Percentiles rank a stretch among this genome's conserved stretches.
Evolutionary conservation across 2,113 vertebrate genomes (phyloP).

Genomic region (Balaeniceps rex): DNA sequence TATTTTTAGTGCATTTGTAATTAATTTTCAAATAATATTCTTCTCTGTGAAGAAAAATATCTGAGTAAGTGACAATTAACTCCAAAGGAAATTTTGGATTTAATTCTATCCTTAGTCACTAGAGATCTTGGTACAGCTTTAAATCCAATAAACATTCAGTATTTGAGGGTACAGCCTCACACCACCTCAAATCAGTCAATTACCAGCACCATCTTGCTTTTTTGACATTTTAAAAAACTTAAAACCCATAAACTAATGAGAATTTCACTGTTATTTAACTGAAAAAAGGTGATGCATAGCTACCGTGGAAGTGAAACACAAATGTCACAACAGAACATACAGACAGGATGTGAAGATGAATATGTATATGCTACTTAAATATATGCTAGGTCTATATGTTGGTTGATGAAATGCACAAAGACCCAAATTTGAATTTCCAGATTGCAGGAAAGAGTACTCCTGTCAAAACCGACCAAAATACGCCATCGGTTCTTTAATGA

Average conservation of each 20-base stretch:
- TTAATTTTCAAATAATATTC: not conserved
- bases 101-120: not conserved
- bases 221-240: not conserved
- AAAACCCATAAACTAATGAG: not conserved
- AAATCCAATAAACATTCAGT: not conserved
- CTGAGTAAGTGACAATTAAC: not conserved
- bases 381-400: not conserved
- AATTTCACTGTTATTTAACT: not conserved
- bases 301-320: not conserved
- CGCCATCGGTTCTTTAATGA: not conserved
- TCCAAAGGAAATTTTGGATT: not conserved
- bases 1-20: not conserved
- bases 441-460: not conserved
- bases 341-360: not conserved
- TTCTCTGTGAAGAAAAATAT: not conserved
- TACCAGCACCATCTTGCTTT: not conserved
- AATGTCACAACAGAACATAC: not conserved
- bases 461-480: not conserved
- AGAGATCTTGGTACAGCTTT: not conserved
- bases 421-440: not conserved
- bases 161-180: not conserved
- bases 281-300: not conserved
- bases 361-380: not conserved
- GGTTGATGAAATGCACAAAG: not conserved
- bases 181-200: not conserved